A percentile compares a stretch with the other conserved stretches of the same genome.
phyloP scores from a whole-genome alignment of 2,888 invertebrate genomes.

The Muscina levida region DNA sequence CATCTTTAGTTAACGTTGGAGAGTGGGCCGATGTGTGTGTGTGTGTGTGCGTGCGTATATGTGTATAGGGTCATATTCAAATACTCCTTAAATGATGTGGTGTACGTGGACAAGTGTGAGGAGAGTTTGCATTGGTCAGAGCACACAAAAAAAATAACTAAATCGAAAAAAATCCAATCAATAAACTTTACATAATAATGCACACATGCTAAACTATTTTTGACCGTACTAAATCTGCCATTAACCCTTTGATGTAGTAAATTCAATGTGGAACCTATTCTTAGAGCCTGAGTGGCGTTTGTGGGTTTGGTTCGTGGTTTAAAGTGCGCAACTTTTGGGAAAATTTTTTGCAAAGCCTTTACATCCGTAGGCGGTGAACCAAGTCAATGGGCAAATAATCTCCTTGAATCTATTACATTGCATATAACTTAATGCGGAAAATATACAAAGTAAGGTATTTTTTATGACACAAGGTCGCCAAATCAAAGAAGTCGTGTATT shows the following conservation, averaged over 20 bases:
- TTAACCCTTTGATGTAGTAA: background rate
- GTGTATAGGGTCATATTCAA: no score
- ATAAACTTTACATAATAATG: constrained; percentile 51
- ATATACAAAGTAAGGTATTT: no score
- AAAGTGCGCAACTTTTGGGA: background rate
- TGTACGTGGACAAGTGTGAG: background rate
- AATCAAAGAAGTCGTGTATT: no score
- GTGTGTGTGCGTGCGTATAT: constrained; percentile 31
- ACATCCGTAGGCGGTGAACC: no score
- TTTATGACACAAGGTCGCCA: no score
- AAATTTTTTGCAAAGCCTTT: no score
- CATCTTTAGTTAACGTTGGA: constrained; percentile 19
- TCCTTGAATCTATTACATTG: no score
- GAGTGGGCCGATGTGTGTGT: background rate
- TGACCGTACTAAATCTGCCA: background rate
- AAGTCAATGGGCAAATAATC: no score
- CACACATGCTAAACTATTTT: constrained; percentile 16
- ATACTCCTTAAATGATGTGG: background rate
- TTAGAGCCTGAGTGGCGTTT: constrained; percentile 11
- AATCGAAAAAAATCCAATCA: constrained; percentile 55
- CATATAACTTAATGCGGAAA: no score
- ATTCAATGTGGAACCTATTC: no score
- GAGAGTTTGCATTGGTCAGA: constrained; percentile 27
- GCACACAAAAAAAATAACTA: constrained; percentile 39
- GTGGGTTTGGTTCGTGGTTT: background rate